phyloP scores from a whole-genome alignment of 2,797 vertebrate genomes.

The Limosa lapponica region DNA sequence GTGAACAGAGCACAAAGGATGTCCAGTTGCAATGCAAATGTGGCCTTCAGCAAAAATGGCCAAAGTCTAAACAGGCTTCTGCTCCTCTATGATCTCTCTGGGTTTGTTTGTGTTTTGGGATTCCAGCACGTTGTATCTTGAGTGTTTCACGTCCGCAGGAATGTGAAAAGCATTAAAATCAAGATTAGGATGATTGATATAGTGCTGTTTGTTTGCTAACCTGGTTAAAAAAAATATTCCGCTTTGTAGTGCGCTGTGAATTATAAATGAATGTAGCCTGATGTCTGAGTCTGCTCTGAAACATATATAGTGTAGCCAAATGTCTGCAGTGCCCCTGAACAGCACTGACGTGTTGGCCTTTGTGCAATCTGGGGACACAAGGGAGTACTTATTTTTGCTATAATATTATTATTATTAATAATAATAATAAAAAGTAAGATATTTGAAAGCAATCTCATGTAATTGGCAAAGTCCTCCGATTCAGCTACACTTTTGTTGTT shows the following conservation, averaged over 20 bases:
- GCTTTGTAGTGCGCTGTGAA: not conserved
- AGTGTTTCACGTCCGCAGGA: not conserved
- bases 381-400: not conserved
- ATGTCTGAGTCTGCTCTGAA: not conserved
- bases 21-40: not conserved
- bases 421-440: not conserved
- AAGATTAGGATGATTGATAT: not conserved
- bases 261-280: not conserved
- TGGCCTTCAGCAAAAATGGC: not conserved
- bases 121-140: not conserved
- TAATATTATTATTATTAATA: not conserved
- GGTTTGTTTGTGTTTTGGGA: conserved; percentile 14
- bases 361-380: rapidly evolving
- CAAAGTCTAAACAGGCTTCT: not conserved
- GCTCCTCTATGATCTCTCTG: not conserved
- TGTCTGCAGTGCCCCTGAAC: not conserved
- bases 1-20: not conserved
- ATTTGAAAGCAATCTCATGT: not conserved
- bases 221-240: not conserved
- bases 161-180: conserved; percentile 26
- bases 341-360: not conserved
- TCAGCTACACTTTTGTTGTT: not conserved
- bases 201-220: conserved; percentile 12
- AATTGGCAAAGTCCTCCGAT: not conserved
- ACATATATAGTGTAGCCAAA: rapidly evolving